These are phyloP conservation scores for Drosophila borborema DNA, from an alignment of 2,888 invertebrate species.

Conservation along the genomic window DNA sequence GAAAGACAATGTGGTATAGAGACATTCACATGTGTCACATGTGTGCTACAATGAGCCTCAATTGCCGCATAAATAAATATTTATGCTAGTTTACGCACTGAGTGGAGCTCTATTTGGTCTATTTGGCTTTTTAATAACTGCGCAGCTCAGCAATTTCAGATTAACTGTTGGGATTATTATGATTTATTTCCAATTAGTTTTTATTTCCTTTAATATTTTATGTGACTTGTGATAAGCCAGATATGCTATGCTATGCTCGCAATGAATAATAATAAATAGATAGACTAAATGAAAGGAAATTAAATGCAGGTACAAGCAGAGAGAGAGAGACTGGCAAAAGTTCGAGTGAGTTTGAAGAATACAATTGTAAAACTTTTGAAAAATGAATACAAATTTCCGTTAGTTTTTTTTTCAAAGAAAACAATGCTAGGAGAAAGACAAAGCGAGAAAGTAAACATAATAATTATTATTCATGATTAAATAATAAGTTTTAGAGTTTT, in stretches of 20 bases:
- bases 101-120: background rate
- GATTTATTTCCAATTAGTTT: conserved; percentile 52
- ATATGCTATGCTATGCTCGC: background rate
- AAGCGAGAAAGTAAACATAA: background rate
- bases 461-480: background rate
- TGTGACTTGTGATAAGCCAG: background rate
- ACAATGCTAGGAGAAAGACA: background rate
- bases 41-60: conserved; percentile 46
- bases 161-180: conserved; percentile 35
- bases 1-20: conserved; percentile 20
- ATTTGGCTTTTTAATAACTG: conserved; percentile 19
- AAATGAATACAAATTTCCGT: conserved; percentile 9
- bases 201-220: conserved; percentile 22
- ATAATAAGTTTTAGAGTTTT: background rate
- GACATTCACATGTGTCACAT: conserved; percentile 40
- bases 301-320: background rate
- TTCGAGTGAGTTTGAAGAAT: background rate
- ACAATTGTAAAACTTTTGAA: background rate
- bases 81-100: conserved; percentile 42
- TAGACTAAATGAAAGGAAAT: background rate
- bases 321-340: background rate
- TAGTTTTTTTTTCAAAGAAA: background rate
- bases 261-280: conserved; percentile 13
- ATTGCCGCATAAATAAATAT: conserved; percentile 71
- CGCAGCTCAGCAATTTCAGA: conserved; percentile 23